Percentiles rank a stretch among this genome's conserved stretches.
Evolutionary conservation across 2,113 vertebrate species (phyloP).

Genomic region (Hippocampus guttulatus): DNA sequence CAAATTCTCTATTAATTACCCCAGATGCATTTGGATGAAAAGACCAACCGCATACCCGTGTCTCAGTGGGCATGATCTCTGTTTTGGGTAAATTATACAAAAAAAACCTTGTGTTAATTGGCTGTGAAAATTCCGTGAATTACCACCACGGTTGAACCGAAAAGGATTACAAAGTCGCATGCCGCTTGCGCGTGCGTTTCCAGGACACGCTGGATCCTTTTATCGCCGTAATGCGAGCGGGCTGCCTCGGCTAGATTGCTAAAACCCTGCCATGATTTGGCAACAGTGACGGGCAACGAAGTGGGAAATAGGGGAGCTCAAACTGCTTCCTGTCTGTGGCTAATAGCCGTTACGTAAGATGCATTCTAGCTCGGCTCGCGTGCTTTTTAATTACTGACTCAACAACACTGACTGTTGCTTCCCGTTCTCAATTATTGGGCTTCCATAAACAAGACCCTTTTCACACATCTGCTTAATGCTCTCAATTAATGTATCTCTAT

Average conservation of each 20-base stretch:
- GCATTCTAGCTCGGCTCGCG: neutral
- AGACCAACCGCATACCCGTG: neutral
- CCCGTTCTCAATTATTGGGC: neutral
- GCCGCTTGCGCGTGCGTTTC: neutral
- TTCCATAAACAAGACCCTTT: neutral
- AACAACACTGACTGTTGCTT: constrained; percentile 1
- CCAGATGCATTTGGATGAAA: neutral
- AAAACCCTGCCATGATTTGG: constrained; percentile 5
- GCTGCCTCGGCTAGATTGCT: constrained; percentile 1
- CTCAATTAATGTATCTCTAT: neutral
- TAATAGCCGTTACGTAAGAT: neutral
- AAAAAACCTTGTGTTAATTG: neutral
- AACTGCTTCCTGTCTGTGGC: constrained; percentile 9
- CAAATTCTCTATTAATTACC: neutral
- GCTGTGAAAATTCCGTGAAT: neutral
- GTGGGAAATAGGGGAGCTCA: constrained; percentile 2
- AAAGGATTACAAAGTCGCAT: constrained; percentile 4
- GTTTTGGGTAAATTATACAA: neutral
- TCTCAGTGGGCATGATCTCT: neutral
- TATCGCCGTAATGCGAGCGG: neutral
- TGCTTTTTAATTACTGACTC: constrained; percentile 3
- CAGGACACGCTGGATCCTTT: constrained; percentile 3
- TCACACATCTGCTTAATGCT: neutral
- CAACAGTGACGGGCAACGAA: neutral
- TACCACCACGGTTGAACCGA: neutral